Evolutionary conservation across 2,113 vertebrate genomes (phyloP).

Genomic region (Hirundichthys speculiger): DNA sequence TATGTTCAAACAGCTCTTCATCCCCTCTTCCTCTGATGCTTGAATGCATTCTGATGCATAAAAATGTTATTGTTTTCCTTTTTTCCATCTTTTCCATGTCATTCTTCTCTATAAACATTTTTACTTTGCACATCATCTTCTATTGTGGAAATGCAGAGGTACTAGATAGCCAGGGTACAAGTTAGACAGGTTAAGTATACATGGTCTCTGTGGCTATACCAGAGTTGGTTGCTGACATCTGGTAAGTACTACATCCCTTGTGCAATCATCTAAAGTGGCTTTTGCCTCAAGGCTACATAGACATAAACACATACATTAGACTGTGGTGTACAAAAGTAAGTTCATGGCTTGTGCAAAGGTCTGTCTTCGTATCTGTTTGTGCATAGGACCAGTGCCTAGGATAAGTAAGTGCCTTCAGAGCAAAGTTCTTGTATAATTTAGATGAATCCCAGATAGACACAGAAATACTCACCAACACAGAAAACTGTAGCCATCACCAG

Average conservation of each 20-base stretch:
- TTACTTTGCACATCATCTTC: constrained; percentile 13
- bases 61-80: constrained; percentile 5
- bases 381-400: constrained; percentile 55
- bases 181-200: constrained; percentile 42
- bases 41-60: neutral
- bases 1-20: neutral
- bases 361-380: constrained; percentile 54
- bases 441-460: constrained; percentile 18
- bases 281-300: constrained; percentile 44
- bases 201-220: constrained; percentile 55
- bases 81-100: neutral
- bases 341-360: constrained; percentile 42
- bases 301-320: constrained; percentile 21
- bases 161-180: constrained; percentile 33
- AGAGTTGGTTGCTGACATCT: constrained; percentile 58
- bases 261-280: constrained; percentile 49
- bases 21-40: constrained; percentile 33
- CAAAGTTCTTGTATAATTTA: constrained; percentile 33
- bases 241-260: constrained; percentile 71
- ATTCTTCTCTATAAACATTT: constrained; percentile 28
- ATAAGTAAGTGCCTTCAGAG: constrained; percentile 60
- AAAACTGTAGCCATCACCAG: constrained; percentile 64
- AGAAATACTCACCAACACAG: constrained; percentile 21
- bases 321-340: constrained; percentile 11
- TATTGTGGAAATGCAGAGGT: constrained; percentile 12